A percentile compares a stretch with the other conserved stretches of the same genome.
Conservation (phyloP, 1,140 invertebrate species). For the Lordiphosa clarofinis region DNA sequence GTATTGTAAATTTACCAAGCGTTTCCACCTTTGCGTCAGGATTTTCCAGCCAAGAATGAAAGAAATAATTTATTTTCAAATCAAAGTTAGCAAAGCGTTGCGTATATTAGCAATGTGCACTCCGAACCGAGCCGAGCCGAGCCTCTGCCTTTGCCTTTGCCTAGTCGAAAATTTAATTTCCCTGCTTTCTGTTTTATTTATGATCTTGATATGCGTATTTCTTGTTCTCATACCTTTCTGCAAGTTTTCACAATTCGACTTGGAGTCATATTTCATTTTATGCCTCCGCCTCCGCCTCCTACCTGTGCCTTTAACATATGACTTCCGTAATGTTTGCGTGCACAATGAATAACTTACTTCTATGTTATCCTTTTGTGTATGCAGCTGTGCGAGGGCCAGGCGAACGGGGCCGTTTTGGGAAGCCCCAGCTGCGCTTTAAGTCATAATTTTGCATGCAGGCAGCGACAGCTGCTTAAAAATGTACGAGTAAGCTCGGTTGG, state of each 20-base stretch:
- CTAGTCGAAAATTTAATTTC: slow-evolving; percentile 78
- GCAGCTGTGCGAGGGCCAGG: slow-evolving; percentile 37
- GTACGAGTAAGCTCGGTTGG: slow-evolving; percentile 43
- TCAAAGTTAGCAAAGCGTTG: slow-evolving; percentile 72
- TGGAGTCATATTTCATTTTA: slow-evolving; percentile 74
- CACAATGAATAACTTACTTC: slow-evolving; percentile 76
- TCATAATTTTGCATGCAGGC: slow-evolving; percentile 73
- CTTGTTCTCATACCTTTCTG: slow-evolving; percentile 58
- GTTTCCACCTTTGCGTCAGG: slow-evolving; percentile 32
- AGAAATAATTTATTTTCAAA: slow-evolving; percentile 75
- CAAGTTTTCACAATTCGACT: slow-evolving; percentile 78
- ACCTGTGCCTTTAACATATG: slow-evolving; percentile 68
- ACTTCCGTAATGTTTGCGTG: slow-evolving; percentile 78
- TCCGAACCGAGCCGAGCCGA: no score
- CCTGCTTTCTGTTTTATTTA: slow-evolving; percentile 72
- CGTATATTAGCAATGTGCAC: slow-evolving; percentile 73
- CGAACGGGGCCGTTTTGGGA: background rate
- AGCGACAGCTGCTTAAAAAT: slow-evolving; percentile 74
- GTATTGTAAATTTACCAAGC: slow-evolving; percentile 33
- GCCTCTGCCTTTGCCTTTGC: no score
- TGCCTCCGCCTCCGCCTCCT: slow-evolving; percentile 37
- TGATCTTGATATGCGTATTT: slow-evolving; percentile 77
- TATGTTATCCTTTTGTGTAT: slow-evolving; percentile 73
- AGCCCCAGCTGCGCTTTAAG: slow-evolving; percentile 71
- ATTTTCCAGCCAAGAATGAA: slow-evolving; percentile 42